Evolutionary conservation across 2,797 vertebrate genomes (phyloP).

Genomic region (Bradypodion ventrale): DNA sequence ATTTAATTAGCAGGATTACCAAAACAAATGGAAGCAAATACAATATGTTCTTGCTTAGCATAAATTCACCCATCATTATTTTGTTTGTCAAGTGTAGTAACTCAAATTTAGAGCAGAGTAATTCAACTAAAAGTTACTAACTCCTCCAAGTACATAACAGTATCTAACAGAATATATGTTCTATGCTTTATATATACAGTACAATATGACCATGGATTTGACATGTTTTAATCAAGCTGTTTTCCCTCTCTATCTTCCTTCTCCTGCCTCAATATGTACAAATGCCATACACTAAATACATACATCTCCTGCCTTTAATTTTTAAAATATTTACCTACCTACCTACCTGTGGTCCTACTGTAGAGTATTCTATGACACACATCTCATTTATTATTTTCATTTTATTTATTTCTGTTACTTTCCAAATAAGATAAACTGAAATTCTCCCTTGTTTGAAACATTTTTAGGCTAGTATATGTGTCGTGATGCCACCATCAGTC

Average conservation of each 20-base stretch:
- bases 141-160: neutral
- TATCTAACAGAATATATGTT: neutral
- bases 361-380: neutral
- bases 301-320: too few species aligned
- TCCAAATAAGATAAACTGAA: neutral
- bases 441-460: neutral
- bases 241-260: neutral
- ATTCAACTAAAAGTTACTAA: neutral
- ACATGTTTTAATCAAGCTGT: neutral
- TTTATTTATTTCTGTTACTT: neutral
- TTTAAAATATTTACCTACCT: neutral
- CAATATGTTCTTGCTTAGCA: neutral
- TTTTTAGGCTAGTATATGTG: neutral
- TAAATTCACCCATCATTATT: constrained; percentile 2
- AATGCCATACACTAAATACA: too few species aligned
- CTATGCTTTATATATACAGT: neutral
- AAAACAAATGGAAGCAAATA: constrained; percentile 2
- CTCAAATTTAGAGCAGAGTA: neutral
- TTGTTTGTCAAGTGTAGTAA: neutral
- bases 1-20: constrained; percentile 29
- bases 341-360: neutral
- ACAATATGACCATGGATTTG: neutral
- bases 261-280: too few species aligned
- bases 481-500: neutral
- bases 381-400: constrained; percentile 12